Conservation (phyloP, 2,797 vertebrate genomes). For the Sarcoramphus papa region DNA sequence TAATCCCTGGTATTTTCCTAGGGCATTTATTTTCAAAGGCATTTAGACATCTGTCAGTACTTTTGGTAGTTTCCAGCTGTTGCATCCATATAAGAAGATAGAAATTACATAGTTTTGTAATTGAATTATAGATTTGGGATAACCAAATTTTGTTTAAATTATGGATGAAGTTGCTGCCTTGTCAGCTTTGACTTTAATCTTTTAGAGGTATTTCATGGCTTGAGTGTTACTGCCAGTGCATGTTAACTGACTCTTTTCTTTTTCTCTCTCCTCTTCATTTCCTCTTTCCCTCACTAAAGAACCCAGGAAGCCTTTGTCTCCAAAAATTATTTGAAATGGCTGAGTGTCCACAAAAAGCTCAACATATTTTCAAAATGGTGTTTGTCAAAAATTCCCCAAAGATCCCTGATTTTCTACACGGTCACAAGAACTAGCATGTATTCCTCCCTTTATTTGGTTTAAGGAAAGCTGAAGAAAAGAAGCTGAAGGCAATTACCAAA, state of each 20-base stretch:
- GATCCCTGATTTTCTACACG: background rate
- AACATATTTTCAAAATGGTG: background rate
- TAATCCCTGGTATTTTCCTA: conserved; percentile 26
- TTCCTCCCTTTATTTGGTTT: background rate
- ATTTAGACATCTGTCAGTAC: conserved; percentile 23
- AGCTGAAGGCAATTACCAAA: background rate
- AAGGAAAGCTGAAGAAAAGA: background rate
- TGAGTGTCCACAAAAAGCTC: background rate
- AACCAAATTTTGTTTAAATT: background rate
- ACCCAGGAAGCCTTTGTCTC: background rate
- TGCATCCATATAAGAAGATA: background rate
- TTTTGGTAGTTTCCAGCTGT: conserved; percentile 31
- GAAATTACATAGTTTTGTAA: conserved; percentile 4
- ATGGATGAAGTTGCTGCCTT: background rate
- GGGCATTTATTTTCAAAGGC: conserved; percentile 32
- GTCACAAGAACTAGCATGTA: background rate
- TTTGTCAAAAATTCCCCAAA: background rate
- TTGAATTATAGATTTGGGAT: background rate
- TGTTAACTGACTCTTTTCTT: background rate
- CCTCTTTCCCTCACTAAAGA: background rate
- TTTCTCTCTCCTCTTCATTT: background rate
- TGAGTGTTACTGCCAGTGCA: background rate
- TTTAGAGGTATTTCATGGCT: background rate
- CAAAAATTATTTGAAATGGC: background rate
- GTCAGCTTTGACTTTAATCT: background rate